These are phyloP conservation scores for Ectropis grisescens DNA, from an alignment of 1,140 invertebrate genomes.

Conservation along the genomic window DNA sequence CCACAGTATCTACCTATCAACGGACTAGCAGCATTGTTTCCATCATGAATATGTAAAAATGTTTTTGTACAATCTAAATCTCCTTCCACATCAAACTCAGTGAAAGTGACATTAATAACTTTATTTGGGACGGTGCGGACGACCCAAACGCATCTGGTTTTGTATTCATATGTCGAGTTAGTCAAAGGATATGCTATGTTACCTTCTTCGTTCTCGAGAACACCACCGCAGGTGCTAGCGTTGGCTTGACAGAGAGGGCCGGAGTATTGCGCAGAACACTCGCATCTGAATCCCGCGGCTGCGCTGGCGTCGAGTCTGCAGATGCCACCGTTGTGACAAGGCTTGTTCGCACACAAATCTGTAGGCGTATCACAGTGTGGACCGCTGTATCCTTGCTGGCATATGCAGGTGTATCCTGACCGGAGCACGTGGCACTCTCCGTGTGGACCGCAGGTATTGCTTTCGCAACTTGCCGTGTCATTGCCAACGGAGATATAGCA, in stretches of 20 bases:
- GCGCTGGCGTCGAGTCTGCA: constrained; percentile 71
- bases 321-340: constrained; percentile 86
- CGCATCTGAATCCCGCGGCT: constrained; percentile 64
- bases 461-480: constrained; percentile 54
- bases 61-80: constrained; percentile 71
- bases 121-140: constrained; percentile 75
- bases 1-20: constrained; percentile 85
- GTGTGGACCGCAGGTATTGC: constrained; percentile 78
- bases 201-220: constrained; percentile 72
- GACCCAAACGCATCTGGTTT: constrained; percentile 85
- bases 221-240: constrained; percentile 76
- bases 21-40: constrained; percentile 75
- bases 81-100: constrained; percentile 78
- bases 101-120: constrained; percentile 86
- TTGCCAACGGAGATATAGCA: constrained; percentile 71
- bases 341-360: constrained; percentile 78
- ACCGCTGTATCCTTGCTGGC: constrained; percentile 74
- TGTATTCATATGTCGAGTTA: constrained; percentile 72
- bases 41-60: constrained; percentile 82
- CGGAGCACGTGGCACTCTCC: constrained; percentile 71
- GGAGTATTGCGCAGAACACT: constrained; percentile 70
- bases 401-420: constrained; percentile 71
- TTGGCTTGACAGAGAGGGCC: constrained; percentile 43
- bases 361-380: constrained; percentile 71
- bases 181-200: constrained; percentile 75